Evolutionary conservation across 1,140 invertebrate genomes (phyloP).

Genomic region (Cydia strobilella): DNA sequence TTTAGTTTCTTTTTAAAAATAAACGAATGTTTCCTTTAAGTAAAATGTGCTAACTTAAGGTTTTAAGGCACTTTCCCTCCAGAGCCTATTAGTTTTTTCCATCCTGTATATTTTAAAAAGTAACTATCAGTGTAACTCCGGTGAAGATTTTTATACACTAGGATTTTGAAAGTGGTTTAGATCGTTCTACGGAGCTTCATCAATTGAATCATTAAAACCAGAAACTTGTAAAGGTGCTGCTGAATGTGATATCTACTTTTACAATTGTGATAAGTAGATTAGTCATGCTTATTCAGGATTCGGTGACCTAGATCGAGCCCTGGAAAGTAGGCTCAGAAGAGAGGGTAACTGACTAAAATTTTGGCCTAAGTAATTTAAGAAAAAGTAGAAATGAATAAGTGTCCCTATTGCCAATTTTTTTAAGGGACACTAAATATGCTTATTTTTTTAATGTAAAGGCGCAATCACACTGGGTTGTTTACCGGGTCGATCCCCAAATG

Average conservation of each 20-base stretch:
- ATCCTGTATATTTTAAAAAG: too few species aligned
- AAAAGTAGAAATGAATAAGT: not conserved
- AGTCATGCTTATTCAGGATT: not conserved
- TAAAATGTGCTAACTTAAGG: too few species aligned
- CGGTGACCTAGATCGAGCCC: not conserved
- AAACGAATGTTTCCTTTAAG: too few species aligned
- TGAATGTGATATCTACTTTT: not conserved
- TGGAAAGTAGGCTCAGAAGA: not conserved
- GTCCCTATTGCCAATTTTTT: not conserved
- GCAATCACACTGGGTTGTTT: too few species aligned
- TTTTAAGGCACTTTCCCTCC: too few species aligned
- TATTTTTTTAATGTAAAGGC: not conserved
- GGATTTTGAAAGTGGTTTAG: not conserved
- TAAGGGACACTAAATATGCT: not conserved
- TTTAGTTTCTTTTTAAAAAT: too few species aligned
- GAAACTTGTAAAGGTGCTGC: not conserved
- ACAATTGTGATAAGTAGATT: not conserved
- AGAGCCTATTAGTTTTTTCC: too few species aligned
- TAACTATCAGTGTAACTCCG: too few species aligned
- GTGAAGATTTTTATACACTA: too few species aligned
- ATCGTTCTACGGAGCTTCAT: not conserved
- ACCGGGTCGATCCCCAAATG: too few species aligned
- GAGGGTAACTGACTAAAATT: not conserved
- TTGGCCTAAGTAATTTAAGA: slow-evolving; percentile 13
- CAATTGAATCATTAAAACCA: not conserved